Evolutionary conservation across 2,797 vertebrate genomes (phyloP), one percentile per base, ranked within the genome.

Genomic region (Myiotriccus ornatus): DNA sequence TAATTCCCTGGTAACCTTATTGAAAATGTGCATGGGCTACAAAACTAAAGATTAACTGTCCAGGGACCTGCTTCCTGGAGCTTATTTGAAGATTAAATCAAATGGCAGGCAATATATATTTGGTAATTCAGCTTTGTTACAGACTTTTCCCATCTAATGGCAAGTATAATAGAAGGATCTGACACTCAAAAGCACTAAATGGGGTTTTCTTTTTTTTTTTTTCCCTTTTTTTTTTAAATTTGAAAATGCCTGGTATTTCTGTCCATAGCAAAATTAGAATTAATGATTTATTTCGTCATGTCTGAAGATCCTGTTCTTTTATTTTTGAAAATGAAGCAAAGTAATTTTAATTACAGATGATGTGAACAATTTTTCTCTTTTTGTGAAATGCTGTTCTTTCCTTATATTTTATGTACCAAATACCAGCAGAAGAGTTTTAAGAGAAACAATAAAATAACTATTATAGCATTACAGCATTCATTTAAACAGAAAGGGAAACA

Each of bases 31-130:
- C 97, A 97, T 97, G 95, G 97, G 97, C 97, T 98, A 97, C 97
- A 98, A 97, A 98, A 98, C 96, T 97, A 97, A 98, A 98, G 97
- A 98, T 98, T 98, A 97, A 97, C 97, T 97, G 97, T 97, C 97
- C 97, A 96, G 97, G 97, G 96, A 98, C 95, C 96, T 97, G 97
- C 95, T 98, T 98, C 97, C 97, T 96, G 96, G 94, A 97, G 97
- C 97, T 97, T 97, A 97, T 97, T 98, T 98, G 97, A 97, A 98
- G 97, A 98, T 98, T 98, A 98, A 97, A 98, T 98, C 97, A 98
- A 98, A 98, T 97, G 97, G 95, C 96, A 98, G 95, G 96, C 95
- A 94, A 97, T 97, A 97, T 97, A 97, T 98, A 97, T 97, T 97
- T 97, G 94, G 95, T 97, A 97, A 98, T 97, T 96, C 46, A 74